These are phyloP conservation scores for Tachycineta bicolor DNA, from an alignment of 2,113 vertebrate genomes.

Conservation along the genomic window DNA sequence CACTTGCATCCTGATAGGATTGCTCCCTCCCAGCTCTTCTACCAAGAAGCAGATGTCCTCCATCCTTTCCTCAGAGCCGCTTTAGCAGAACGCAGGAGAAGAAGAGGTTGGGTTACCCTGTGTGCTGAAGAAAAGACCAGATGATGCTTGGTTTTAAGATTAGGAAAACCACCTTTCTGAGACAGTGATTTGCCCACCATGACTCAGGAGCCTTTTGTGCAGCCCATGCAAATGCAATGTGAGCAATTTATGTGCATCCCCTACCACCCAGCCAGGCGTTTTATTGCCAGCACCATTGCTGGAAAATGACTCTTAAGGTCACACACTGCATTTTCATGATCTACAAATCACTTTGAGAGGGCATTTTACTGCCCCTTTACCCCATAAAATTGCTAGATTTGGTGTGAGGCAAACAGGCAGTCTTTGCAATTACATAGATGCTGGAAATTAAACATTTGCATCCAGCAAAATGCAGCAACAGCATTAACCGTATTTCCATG, in stretches of 20 bases:
- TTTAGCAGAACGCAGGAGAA: not conserved
- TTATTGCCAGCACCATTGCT: not conserved
- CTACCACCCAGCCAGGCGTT: not conserved
- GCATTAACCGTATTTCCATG: not conserved
- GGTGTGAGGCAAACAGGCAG: not conserved
- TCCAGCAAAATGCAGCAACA: not conserved
- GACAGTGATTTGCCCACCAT: not conserved
- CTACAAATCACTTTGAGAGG: slow-evolving; percentile 25
- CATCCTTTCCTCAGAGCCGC: not conserved
- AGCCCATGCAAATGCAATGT: not conserved
- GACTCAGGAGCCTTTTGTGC: not conserved
- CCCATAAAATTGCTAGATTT: not conserved
- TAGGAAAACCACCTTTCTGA: not conserved
- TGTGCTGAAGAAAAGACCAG: not conserved
- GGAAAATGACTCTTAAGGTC: slow-evolving; percentile 34
- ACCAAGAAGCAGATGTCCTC: not conserved
- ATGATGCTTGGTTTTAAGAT: not conserved
- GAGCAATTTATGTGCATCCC: not conserved
- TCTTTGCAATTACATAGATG: not conserved
- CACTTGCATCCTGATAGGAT: no score
- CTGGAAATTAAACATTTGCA: not conserved
- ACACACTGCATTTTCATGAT: slow-evolving; percentile 13
- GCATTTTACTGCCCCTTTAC: not conserved
- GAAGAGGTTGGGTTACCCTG: not conserved
- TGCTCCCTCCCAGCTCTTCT: not conserved